These are phyloP conservation scores for Heliconius hortense DNA, from an alignment of 2,888 invertebrate species.

Conservation along the genomic window DNA sequence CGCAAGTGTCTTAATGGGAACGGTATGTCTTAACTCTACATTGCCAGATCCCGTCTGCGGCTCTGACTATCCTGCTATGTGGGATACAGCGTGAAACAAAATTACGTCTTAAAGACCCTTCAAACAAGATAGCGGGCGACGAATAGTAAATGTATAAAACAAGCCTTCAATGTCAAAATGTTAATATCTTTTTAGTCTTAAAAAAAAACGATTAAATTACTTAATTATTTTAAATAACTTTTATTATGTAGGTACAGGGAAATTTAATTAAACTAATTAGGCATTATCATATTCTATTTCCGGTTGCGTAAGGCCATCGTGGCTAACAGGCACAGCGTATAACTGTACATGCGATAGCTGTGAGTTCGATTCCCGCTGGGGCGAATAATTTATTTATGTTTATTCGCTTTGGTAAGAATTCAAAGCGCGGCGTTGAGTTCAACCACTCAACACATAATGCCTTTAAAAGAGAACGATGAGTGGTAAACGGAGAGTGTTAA, in stretches of 20 bases:
- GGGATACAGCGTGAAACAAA: neutral
- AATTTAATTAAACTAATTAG: constrained; percentile 2
- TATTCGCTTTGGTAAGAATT: neutral
- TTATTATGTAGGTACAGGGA: constrained; percentile 4
- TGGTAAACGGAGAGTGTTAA: neutral
- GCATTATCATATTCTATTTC: neutral
- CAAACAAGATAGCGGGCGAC: neutral
- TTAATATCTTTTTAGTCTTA: neutral
- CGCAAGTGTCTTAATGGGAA: neutral
- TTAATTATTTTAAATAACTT: constrained; percentile 4
- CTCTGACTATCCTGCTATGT: neutral
- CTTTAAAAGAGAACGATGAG: too few relatives aligned
- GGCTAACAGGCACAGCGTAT: neutral
- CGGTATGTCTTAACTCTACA: neutral
- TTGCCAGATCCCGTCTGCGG: neutral
- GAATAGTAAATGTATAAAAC: neutral
- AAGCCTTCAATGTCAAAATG: neutral
- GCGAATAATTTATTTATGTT: neutral
- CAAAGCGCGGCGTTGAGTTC: neutral
- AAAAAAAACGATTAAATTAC: neutral
- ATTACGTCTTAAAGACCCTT: neutral
- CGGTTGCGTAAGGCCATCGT: neutral
- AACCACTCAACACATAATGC: neutral
- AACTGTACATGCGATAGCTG: too few relatives aligned
- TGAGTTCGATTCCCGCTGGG: neutral